Base-by-base conservation (phyloP, 2,113 vertebrate genomes). In the Junco hyemalis region DNA sequence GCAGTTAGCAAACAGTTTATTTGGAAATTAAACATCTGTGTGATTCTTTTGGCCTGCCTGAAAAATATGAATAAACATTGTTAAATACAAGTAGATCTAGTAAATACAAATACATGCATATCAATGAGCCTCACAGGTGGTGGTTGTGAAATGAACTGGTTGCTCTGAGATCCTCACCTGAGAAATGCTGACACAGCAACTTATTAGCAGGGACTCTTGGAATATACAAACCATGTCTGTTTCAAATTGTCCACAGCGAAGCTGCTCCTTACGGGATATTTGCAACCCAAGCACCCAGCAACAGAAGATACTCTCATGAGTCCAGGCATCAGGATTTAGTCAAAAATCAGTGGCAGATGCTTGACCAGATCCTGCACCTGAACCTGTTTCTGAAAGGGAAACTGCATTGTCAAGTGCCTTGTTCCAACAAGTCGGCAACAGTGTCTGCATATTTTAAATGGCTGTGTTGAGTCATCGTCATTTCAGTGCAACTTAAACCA, bases 321-420 rank as follows among this genome's bases (percentile, higher is more conserved):
- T 54, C 14, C 17, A 64, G 10, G 14, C 6, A 10, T 44, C 24
- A 1, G 8, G 59, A 73, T 82, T 94, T 88, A 47, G 45, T 76
- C 7, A 80, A 63, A 87, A 90, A 69, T 47, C 74, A 26, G 53
- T 33, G 33, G 80, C 36, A 91, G 53, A 85, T 45, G 38, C 57
- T 35, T 35, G 29, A 59, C 42, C 36, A 88, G 50, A 93, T 70
- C 59, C 63, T 66, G 38, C 90, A 90, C 36, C 81, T 64, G 53
- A 94, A 80, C 85, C 71, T 90, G 90, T 63, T 92, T 60, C 68
- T 81, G 54, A 90, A 36, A 61, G 76, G 14, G 45, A 92, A 96
- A 74, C 81, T 56, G 54, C 81, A 44, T n/a, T 50, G 47, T 80
- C 51, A 54, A 56, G 84, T 22, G 53, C 40, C 26, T 86, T 92